Evolutionary conservation across 2,888 invertebrate genomes (phyloP).

Genomic region (Diarsia brunnea): DNA sequence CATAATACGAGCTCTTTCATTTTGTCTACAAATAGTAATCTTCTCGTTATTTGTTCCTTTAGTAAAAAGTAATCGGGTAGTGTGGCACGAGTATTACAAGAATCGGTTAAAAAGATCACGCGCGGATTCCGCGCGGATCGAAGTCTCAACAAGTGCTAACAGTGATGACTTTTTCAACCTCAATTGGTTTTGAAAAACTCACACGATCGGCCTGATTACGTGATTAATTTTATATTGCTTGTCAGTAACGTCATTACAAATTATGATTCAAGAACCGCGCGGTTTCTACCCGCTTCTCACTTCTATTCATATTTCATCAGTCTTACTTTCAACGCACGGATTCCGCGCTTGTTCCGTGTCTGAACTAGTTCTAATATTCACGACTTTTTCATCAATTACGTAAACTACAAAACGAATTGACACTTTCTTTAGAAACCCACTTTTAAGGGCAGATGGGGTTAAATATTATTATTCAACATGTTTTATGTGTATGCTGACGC

Average conservation of each 20-base stretch:
- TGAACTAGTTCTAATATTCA: background rate
- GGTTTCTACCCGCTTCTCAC: background rate
- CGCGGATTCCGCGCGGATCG: background rate
- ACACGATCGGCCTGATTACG: background rate
- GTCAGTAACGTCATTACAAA: background rate
- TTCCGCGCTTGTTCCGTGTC: background rate
- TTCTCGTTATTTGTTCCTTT: constrained; percentile 27
- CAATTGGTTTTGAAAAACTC: background rate
- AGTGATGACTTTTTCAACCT: background rate
- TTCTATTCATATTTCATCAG: background rate
- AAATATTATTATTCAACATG: too few relatives aligned
- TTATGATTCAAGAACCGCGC: background rate
- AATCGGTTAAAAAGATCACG: constrained; percentile 14
- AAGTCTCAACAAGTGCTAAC: background rate
- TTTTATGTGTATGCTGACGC: too few relatives aligned
- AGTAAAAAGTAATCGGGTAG: constrained; percentile 36
- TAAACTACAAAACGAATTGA: too few relatives aligned
- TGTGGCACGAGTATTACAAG: constrained; percentile 36
- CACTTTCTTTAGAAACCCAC: too few relatives aligned
- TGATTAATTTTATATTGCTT: background rate
- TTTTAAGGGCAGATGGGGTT: too few relatives aligned
- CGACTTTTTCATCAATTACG: too few relatives aligned
- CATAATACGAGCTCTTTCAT: background rate
- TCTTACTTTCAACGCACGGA: background rate
- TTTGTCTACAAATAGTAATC: constrained; percentile 4